These are phyloP conservation scores for Acropternis orthonyx DNA, from an alignment of 2,797 vertebrate genomes.

Conservation along the genomic window DNA sequence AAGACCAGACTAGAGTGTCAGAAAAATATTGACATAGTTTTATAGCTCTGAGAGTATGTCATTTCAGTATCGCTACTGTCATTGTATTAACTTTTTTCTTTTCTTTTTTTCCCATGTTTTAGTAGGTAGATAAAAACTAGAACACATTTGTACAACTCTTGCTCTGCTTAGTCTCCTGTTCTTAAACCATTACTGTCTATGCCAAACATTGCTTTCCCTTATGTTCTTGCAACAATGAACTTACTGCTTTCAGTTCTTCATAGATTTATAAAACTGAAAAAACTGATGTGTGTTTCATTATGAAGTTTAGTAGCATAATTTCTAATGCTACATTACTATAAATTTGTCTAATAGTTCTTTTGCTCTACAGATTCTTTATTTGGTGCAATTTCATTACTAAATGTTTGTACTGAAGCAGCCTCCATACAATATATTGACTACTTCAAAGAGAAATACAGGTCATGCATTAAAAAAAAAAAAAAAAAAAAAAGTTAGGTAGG, in stretches of 20 bases:
- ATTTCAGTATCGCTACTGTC: not conserved
- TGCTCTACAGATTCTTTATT: not conserved
- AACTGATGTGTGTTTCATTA: accelerated
- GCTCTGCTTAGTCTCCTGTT: not conserved
- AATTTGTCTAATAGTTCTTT: not conserved
- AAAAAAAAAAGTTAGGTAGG: too few species aligned
- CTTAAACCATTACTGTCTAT: not conserved
- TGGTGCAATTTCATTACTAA: not conserved
- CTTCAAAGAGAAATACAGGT: not conserved
- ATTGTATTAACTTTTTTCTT: not conserved
- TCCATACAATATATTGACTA: not conserved
- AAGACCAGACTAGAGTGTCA: not conserved
- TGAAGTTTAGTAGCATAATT: not conserved
- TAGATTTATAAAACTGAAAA: not conserved
- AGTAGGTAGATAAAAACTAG: not conserved
- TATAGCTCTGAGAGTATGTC: not conserved
- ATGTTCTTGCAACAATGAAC: not conserved
- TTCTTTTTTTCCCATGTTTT: not conserved
- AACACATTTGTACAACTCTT: not conserved
- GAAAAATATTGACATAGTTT: not conserved
- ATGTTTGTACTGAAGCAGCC: not conserved
- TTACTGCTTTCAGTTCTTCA: not conserved
- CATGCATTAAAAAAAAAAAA: not conserved
- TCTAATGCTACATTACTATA: not conserved
- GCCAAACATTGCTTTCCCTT: not conserved